Percentiles rank a stretch among this genome's conserved stretches.
Evolutionary conservation across 2,797 vertebrate species (phyloP).

Genomic region (Limosa lapponica): DNA sequence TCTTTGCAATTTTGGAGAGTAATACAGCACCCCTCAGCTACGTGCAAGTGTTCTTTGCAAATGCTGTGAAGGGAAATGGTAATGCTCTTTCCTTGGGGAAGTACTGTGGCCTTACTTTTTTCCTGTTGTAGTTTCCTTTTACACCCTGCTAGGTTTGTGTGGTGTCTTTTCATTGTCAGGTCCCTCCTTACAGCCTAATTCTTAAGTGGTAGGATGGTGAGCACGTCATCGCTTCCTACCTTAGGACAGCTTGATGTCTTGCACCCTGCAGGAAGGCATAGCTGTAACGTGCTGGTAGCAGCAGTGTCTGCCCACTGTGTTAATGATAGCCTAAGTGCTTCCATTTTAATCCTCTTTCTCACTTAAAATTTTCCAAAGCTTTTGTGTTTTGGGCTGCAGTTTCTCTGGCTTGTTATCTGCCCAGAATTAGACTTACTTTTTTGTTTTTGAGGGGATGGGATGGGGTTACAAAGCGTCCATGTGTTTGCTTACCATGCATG

Average conservation of each 20-base stretch:
- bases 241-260: not conserved
- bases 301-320: not conserved
- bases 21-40: not conserved
- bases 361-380: not conserved
- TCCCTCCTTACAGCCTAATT: not conserved
- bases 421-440: not conserved
- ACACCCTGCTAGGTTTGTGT: not conserved
- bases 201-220: not conserved
- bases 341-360: conserved; percentile 7
- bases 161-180: not conserved
- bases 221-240: not conserved
- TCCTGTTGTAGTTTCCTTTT: conserved; percentile 16
- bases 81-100: not conserved
- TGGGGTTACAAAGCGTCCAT: not conserved
- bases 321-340: not conserved
- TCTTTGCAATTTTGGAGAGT: not conserved
- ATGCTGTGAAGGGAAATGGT: not conserved
- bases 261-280: not conserved
- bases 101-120: not conserved
- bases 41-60: not conserved
- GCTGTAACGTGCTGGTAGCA: not conserved
- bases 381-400: not conserved
- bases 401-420: conserved; percentile 8
- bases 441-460: not conserved
- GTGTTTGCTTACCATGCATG: not conserved